Evolutionary conservation across 2,113 vertebrate species (phyloP).

Genomic region (Macrotis lagotis): DNA sequence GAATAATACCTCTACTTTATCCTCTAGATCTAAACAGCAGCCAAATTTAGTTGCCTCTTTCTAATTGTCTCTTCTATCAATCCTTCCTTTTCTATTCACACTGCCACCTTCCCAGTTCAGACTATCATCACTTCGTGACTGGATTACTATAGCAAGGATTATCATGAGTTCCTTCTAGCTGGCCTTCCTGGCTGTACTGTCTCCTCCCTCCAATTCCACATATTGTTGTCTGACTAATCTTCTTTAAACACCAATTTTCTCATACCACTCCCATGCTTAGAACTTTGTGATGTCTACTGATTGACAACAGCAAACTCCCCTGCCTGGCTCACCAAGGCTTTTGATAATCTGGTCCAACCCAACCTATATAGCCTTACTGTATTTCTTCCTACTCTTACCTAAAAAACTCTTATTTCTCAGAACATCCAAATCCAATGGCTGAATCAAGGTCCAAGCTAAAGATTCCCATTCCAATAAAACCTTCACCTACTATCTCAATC

Average conservation of each 20-base stretch:
- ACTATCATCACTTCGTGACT: background rate
- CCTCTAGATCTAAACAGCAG: background rate
- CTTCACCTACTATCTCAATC: background rate
- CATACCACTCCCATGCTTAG: background rate
- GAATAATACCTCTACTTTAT: background rate
- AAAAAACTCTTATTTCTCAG: background rate
- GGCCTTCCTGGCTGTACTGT: background rate
- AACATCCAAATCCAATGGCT: background rate
- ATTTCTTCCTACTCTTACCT: background rate
- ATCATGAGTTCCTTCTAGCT: background rate
- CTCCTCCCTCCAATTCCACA: background rate
- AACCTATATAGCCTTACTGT: background rate
- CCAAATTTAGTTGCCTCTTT: background rate
- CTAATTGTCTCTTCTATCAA: background rate
- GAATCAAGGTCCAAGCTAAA: background rate
- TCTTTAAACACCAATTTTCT: slow-evolving; percentile 1
- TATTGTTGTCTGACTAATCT: background rate
- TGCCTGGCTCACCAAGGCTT: background rate
- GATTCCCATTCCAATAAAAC: background rate
- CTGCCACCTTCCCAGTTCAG: background rate
- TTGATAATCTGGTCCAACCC: background rate
- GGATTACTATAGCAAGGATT: background rate
- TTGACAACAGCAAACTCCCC: background rate
- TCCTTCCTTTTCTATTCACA: background rate
- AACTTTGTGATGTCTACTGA: background rate